phyloP scores from a whole-genome alignment of 2,113 vertebrate species.

The Daubentonia madagascariensis region DNA sequence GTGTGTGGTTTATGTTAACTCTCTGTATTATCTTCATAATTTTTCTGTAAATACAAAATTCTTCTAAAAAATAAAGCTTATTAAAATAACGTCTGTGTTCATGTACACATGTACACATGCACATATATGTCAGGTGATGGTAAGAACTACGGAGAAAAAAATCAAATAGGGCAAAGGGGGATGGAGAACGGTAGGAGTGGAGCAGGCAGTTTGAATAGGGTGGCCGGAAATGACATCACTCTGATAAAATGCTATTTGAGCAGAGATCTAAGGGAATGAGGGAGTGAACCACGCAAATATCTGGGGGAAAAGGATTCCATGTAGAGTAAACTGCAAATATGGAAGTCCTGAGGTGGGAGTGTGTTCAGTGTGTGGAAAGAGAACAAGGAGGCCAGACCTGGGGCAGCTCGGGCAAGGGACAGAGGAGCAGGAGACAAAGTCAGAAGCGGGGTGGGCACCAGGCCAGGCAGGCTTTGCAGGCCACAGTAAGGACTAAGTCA shows the following conservation, averaged over 20 bases:
- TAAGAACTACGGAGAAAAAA: not conserved
- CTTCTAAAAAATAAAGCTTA: not conserved
- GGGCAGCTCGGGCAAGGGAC: not conserved
- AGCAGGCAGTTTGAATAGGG: not conserved
- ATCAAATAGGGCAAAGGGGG: not conserved
- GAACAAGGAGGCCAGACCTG: not conserved
- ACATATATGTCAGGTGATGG: not conserved
- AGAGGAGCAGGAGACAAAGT: not conserved
- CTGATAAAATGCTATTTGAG: not conserved
- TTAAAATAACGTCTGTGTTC: not conserved
- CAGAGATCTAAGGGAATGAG: not conserved
- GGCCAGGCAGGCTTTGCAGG: not conserved
- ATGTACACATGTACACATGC: not conserved
- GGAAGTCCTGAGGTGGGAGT: not conserved
- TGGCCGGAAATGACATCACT: not conserved
- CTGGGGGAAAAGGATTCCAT: not conserved
- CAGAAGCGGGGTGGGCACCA: not conserved
- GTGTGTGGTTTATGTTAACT: not conserved
- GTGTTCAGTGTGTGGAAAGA: not conserved
- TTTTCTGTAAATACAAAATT: slow-evolving; percentile 25
- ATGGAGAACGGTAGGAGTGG: not conserved
- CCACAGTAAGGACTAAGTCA: not conserved
- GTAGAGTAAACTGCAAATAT: not conserved
- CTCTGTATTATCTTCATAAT: not conserved
- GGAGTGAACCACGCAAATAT: not conserved